phyloP scores from a whole-genome alignment of 2,888 invertebrate genomes.

The Drosophila anomalipes region DNA sequence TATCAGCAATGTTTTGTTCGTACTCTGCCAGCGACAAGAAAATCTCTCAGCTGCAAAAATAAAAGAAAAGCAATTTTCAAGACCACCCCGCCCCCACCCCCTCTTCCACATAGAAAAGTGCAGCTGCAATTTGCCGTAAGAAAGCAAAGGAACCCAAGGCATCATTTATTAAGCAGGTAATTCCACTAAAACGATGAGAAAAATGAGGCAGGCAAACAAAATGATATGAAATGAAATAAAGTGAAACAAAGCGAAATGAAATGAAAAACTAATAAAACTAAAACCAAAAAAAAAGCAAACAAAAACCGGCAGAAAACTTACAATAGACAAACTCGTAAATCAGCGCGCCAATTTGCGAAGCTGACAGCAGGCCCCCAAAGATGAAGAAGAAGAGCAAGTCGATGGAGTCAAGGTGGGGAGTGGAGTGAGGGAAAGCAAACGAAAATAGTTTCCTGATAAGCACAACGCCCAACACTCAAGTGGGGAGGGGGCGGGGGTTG shows the following conservation, averaged over 20 bases:
- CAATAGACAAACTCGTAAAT: conserved; percentile 77
- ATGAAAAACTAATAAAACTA: conserved; percentile 79
- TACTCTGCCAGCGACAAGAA: conserved; percentile 14
- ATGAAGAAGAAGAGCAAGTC: conserved; percentile 24
- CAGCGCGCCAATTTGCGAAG: conserved; percentile 76
- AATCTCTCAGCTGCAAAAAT: conserved; percentile 13
- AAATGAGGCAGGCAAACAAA: conserved; percentile 48
- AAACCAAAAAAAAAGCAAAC: conserved; percentile 45
- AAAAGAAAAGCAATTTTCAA: neutral
- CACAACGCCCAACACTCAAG: conserved; percentile 32
- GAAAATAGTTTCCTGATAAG: conserved; percentile 53
- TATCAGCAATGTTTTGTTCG: neutral
- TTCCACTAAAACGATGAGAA: conserved; percentile 72
- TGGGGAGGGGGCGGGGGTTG: neutral
- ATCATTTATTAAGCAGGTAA: conserved; percentile 75
- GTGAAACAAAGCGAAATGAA: conserved; percentile 71
- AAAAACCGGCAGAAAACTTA: conserved; percentile 42
- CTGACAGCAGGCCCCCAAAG: conserved; percentile 66
- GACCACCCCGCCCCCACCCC: no score
- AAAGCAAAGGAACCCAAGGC: conserved; percentile 31
- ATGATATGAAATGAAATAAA: conserved; percentile 57
- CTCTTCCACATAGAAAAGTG: conserved; percentile 5
- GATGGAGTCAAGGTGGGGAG: conserved; percentile 39
- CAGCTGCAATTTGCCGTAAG: conserved; percentile 40
- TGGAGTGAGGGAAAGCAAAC: neutral